Evolutionary conservation across 2,888 invertebrate species (phyloP).

Genomic region (Ennomos quercinarius): DNA sequence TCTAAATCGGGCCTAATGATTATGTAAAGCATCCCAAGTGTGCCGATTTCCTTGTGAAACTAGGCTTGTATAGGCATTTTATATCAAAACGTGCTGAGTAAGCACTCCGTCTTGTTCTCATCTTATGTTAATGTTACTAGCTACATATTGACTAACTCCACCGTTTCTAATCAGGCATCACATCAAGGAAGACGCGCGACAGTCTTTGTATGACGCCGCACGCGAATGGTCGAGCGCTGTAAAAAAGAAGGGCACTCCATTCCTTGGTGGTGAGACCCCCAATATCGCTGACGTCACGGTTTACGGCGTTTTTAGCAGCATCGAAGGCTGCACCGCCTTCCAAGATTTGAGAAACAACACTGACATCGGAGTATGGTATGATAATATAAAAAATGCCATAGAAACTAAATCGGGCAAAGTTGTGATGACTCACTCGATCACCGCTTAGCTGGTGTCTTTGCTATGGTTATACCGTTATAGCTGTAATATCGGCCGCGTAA

Average conservation of each 20-base stretch:
- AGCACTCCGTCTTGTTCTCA: too few species aligned
- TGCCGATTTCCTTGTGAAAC: too few species aligned
- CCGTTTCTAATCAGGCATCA: slow-evolving; percentile 85
- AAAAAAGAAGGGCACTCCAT: slow-evolving; percentile 88
- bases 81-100: too few species aligned
- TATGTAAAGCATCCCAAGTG: neutral
- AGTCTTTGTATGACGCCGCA: slow-evolving; percentile 95
- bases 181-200: slow-evolving; percentile 94
- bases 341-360: slow-evolving; percentile 91
- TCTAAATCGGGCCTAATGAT: too few species aligned
- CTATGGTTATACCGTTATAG: neutral
- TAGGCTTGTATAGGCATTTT: too few species aligned
- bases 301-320: slow-evolving; percentile 95
- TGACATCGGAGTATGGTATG: slow-evolving; percentile 92
- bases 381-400: slow-evolving; percentile 88
- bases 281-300: slow-evolving; percentile 97
- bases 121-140: too few species aligned
- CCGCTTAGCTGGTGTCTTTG: slow-evolving; percentile 15
- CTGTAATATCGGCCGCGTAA: too few species aligned
- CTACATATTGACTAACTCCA: too few species aligned
- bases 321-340: slow-evolving; percentile 97
- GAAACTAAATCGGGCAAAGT: slow-evolving; percentile 84
- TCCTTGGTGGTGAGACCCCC: slow-evolving; percentile 94
- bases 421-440: slow-evolving; percentile 46
- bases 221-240: slow-evolving; percentile 91